These are phyloP conservation scores for Drepana arcuata DNA, from an alignment of 1,140 invertebrate genomes.

Conservation along the genomic window DNA sequence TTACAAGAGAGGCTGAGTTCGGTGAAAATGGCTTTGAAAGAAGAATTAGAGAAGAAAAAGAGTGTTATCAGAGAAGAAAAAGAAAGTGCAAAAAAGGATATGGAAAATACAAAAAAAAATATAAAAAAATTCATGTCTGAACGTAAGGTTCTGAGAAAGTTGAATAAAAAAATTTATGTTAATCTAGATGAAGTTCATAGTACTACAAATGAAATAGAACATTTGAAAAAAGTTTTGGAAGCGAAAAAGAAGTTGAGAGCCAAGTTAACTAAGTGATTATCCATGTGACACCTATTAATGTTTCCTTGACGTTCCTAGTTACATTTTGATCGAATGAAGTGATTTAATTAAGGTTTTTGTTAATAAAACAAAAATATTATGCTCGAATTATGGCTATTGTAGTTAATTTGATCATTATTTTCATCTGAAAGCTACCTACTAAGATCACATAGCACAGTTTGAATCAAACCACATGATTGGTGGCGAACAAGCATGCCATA, in stretches of 20 bases:
- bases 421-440: no score
- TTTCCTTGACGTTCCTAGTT: not conserved
- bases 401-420: no score
- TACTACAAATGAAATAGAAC: conserved; percentile 41
- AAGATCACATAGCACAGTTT: no score
- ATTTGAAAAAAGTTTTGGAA: conserved; percentile 45
- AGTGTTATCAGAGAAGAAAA: conserved; percentile 40
- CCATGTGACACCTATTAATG: conserved; percentile 1
- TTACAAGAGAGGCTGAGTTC: conserved; percentile 65
- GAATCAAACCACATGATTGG: no score
- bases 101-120: conserved; percentile 37
- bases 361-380: no score
- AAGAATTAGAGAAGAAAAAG: conserved; percentile 66
- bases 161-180: conserved; percentile 24
- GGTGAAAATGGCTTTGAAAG: conserved; percentile 62
- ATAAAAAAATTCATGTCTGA: conserved; percentile 41
- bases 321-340: not conserved
- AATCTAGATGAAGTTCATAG: conserved; percentile 8
- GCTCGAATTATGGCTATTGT: no score
- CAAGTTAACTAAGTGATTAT: conserved; percentile 19
- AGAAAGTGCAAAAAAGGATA: conserved; percentile 27
- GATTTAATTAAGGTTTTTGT: no score
- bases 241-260: conserved; percentile 44
- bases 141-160: conserved; percentile 25
- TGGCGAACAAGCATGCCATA: no score